A percentile compares a stretch with the other conserved stretches of the same genome.
phyloP scores from a whole-genome alignment of 2,888 invertebrate genomes.

The Amphipyra tragopoginis region DNA sequence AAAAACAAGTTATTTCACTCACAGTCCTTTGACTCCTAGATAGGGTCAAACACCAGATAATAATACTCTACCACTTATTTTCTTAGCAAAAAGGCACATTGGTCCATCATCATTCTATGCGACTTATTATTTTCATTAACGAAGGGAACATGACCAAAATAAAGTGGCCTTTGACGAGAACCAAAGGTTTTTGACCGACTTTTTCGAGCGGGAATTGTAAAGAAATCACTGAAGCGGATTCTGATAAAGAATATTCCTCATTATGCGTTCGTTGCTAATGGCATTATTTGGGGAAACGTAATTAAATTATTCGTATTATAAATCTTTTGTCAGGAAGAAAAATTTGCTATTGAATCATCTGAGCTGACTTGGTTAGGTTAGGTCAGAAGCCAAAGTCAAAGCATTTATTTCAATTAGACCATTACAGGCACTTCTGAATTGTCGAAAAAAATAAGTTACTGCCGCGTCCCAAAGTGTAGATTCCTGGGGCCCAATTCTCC shows the following conservation, averaged over 20 bases:
- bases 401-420: too few relatives aligned
- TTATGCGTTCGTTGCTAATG: slow-evolving; percentile 41
- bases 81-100: slow-evolving; percentile 37
- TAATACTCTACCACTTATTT: slow-evolving; percentile 20
- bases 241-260: slow-evolving; percentile 61
- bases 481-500: too few relatives aligned
- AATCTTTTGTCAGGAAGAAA: too few relatives aligned
- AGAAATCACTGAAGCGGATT: slow-evolving; percentile 67
- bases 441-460: too few relatives aligned
- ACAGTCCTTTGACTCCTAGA: neutral
- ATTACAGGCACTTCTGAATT: too few relatives aligned
- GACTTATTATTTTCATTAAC: slow-evolving; percentile 85
- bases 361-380: too few relatives aligned
- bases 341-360: too few relatives aligned
- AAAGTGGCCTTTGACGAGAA: slow-evolving; percentile 72
- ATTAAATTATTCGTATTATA: too few relatives aligned
- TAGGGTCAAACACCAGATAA: slow-evolving; percentile 4
- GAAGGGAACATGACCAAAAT: slow-evolving; percentile 81
- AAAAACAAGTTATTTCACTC: too few relatives aligned
- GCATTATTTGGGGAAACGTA: slow-evolving; percentile 13
- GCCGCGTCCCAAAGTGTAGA: too few relatives aligned
- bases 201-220: slow-evolving; percentile 66
- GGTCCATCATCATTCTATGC: slow-evolving; percentile 60
- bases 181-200: slow-evolving; percentile 66
- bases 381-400: too few relatives aligned